These are phyloP conservation scores for Scyliorhinus canicula DNA, from an alignment of 2,797 vertebrate species.

Conservation along the genomic window DNA sequence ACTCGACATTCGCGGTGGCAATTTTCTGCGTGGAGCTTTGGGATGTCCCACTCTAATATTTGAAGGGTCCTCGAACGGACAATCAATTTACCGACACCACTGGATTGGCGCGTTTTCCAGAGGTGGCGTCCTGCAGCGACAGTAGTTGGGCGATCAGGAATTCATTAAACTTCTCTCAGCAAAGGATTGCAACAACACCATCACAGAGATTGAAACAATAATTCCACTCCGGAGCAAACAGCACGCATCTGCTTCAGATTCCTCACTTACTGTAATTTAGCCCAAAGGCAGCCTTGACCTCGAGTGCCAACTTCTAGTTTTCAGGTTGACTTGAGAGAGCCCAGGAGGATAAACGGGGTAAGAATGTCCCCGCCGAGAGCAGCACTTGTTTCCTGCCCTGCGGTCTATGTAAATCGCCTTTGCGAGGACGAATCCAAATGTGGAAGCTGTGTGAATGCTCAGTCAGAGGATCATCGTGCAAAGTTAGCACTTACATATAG, in stretches of 20 bases:
- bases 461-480: not conserved
- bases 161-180: not conserved
- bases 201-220: not conserved
- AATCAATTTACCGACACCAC: not conserved
- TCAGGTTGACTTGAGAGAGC: not conserved
- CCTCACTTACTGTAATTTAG: not conserved
- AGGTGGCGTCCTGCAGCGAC: not conserved
- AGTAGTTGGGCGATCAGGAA: not conserved
- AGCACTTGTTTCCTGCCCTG: not conserved
- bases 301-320: not conserved
- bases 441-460: not conserved
- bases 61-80: not conserved
- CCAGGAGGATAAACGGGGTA: not conserved
- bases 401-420: not conserved
- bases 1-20: not conserved
- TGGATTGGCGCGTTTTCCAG: too few species aligned
- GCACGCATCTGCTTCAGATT: not conserved
- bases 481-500: not conserved
- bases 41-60: not conserved
- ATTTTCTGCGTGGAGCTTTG: not conserved
- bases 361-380: too few species aligned
- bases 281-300: not conserved
- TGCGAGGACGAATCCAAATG: not conserved
- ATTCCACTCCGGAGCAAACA: not conserved
- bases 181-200: not conserved